Base-by-base conservation (phyloP, 2,113 vertebrate species). In the Diphyllodes magnificus region DNA sequence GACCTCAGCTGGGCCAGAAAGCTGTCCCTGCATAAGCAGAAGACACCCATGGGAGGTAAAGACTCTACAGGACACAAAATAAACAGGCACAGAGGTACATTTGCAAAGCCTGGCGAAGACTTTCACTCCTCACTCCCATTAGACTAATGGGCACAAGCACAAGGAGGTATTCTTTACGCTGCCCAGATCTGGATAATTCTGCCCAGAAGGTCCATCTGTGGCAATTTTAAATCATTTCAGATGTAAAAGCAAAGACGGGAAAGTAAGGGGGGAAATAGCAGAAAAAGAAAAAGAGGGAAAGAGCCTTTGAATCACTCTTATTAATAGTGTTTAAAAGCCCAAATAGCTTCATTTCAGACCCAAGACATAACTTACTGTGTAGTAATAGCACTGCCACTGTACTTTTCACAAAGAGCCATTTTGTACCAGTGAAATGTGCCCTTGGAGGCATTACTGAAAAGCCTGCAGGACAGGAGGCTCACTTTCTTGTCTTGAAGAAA, bases 31-130 rank as follows among this genome's bases (percentile, higher is more conserved):
- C 23, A 51, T 2, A 12, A 60, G 45, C 33, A 75, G 56, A 40
- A n/a, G 16, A 33, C 54, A 23, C 1, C 0, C 0, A 0, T 5
- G 13, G 44, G 68, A 90, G 30, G 15, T 9, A 37, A 78, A 59
- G 51, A 11, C 22, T 64, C 53, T 7, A 14, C 12, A 61, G 31
- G 28, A 37, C 27, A 63, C 51, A 56, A 56, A 85, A 64, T 21
- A 86, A 66, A 90, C 10, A 53, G 49, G 15, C 45, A 79, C 11
- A 51, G 61, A 59, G 30, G 8, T 31, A 31, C 0, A 0, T 51
- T 42, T 72, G 42, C 50, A 49, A 85, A 84, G 40, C 20, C 76
- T 53, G 23, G 31, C 31, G 11, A 51, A 60, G 37, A 40, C 15
- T 54, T 93, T 80, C 37, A 20, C 23, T 64, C 42, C 45, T 79